phyloP scores from a whole-genome alignment of 2,113 vertebrate genomes.

The Montifringilla adamsi region DNA sequence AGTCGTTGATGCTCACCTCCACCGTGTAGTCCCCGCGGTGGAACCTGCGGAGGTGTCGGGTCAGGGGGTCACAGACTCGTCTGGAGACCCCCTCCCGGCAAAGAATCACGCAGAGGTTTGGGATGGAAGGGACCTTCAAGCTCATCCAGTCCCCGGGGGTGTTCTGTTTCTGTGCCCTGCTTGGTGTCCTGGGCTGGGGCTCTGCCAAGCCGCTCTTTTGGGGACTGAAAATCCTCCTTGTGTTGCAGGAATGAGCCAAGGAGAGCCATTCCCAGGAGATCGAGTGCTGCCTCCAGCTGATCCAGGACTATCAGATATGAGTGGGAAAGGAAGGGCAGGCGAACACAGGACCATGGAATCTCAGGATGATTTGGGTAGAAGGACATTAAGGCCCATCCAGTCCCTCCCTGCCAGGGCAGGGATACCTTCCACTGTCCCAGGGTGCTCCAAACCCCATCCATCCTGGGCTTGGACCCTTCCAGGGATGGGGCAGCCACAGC shows the following conservation, averaged over 20 bases:
- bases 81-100: background rate
- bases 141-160: background rate
- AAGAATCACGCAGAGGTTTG: fast-evolving
- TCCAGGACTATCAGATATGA: fast-evolving
- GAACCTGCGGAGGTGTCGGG: conserved; percentile 72
- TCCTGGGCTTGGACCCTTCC: fast-evolving
- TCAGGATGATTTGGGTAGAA: background rate
- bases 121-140: background rate
- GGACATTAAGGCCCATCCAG: background rate
- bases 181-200: background rate
- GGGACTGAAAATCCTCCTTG: background rate
- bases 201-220: background rate
- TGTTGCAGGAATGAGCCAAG: background rate
- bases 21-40: conserved; percentile 87
- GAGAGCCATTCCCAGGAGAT: fast-evolving
- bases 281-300: background rate
- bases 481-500: background rate
- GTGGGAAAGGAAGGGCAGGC: background rate
- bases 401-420: background rate
- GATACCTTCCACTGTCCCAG: background rate
- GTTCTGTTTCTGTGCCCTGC: background rate
- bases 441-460: fast-evolving
- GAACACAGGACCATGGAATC: background rate
- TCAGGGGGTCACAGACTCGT: fast-evolving
- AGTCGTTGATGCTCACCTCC: conserved; percentile 96